Base-by-base conservation (phyloP, 2,797 vertebrate genomes). In the Macroramphosus scolopax region DNA sequence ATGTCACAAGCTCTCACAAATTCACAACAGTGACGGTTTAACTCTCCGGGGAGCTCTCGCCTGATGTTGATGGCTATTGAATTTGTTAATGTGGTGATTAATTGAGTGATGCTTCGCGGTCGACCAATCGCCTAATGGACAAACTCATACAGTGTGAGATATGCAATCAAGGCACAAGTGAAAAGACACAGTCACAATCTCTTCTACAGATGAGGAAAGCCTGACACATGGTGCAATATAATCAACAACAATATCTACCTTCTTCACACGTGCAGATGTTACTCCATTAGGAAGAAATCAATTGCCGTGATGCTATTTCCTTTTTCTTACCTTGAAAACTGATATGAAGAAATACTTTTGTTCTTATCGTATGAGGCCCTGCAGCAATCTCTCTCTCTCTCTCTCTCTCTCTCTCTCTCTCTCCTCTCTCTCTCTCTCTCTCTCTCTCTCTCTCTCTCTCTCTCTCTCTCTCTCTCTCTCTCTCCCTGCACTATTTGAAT, bases 71-170 rank as follows among this genome's bases (percentile, higher is more conserved):
- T 82, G 80, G 76, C 53, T 77, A 64, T 86, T 83, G 63, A 76
- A 83, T 82, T 85, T 80, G 47, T 45, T 76, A 63, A 82, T 72
- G 67, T 66, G 38, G 11, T 77, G 78, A 87, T 87, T 87, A 85
- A 85, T 83, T 56, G 68, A 65, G 51, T 18, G 32, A 50, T 32
- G 60, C 75, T 78, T 45, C 60, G 62, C 64, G 25, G 51, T 35
- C 13, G 57, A 69, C 52, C 76, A 84, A 88, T 87, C 72, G 41
- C 41, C 66, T 87, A 85, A 88, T 88, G 84, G 83, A 51, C 33
- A 33, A 59, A 80, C 37, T 71, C 74, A 71, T 25, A 40, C 50
- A 55, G 63, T 72, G 81, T 83, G 69, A 72, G 46, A 78, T 80
- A 82, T 82, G 50, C 28, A 57, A 81, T 83, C 69, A 75, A 66